These are phyloP conservation scores for Tinea pellionella DNA, from an alignment of 2,888 invertebrate genomes.

Conservation along the genomic window DNA sequence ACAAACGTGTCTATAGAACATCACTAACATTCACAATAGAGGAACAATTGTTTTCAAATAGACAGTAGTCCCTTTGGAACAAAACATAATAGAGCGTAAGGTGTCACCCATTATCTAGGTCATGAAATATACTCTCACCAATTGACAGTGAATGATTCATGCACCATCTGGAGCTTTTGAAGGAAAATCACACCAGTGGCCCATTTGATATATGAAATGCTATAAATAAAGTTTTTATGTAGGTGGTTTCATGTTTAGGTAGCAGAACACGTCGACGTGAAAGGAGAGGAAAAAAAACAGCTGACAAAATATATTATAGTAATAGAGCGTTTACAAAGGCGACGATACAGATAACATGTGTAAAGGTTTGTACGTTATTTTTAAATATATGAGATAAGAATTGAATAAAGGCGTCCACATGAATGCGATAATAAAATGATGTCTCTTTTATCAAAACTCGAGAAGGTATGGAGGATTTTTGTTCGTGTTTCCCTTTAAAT, in stretches of 20 bases:
- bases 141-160: conserved; percentile 31
- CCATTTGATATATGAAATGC: background rate
- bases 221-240: background rate
- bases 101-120: conserved; percentile 29
- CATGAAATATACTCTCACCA: conserved; percentile 29
- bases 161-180: conserved; percentile 7
- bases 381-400: background rate
- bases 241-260: background rate
- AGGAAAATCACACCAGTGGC: background rate
- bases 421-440: background rate
- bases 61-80: conserved; percentile 22
- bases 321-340: background rate
- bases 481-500: background rate
- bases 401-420: conserved; percentile 2
- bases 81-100: conserved; percentile 30
- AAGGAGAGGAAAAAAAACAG: background rate
- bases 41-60: background rate
- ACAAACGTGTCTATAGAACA: background rate
- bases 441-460: background rate
- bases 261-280: background rate
- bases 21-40: background rate
- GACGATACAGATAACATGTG: background rate
- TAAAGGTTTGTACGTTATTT: background rate
- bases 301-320: background rate
- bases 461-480: background rate